Conservation (phyloP, 92 coral and sea anemone species). For the Porites rus region DNA sequence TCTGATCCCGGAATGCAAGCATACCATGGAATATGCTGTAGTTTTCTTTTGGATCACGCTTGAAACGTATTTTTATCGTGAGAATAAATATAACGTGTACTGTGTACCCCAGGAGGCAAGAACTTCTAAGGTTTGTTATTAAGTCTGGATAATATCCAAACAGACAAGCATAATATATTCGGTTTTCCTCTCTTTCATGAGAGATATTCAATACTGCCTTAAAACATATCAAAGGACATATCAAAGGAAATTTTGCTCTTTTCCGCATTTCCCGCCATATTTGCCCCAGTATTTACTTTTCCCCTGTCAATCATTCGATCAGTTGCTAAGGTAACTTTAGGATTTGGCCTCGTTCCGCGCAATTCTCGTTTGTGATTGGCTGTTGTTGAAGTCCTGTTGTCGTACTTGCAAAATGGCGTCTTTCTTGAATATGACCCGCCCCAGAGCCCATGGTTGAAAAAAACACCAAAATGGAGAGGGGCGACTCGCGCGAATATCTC, state of each 20-base stretch:
- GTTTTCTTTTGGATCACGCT: too few species aligned
- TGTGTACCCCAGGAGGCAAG: background rate
- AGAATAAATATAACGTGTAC: too few species aligned
- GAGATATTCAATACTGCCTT: background rate
- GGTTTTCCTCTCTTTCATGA: background rate
- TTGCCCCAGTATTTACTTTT: slow-evolving; percentile 4
- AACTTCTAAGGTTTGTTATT: background rate
- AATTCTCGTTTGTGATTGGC: slow-evolving; percentile 76
- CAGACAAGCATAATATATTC: background rate
- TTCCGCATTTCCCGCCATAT: slow-evolving; percentile 32
- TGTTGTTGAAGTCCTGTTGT: slow-evolving; percentile 78
- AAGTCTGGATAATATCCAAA: background rate
- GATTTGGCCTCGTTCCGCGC: slow-evolving; percentile 17
- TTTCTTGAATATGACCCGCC: slow-evolving; percentile 98
- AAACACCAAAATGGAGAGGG: slow-evolving; percentile 96
- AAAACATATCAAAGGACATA: background rate
- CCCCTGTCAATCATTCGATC: slow-evolving; percentile 35
- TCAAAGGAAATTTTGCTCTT: background rate
- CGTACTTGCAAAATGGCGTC: slow-evolving; percentile 98
- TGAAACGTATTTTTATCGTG: too few species aligned
- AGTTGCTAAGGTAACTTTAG: slow-evolving; percentile 28
- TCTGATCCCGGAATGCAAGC: too few species aligned
- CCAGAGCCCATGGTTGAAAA: slow-evolving; percentile 96
- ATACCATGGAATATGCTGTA: too few species aligned
- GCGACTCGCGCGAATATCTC: slow-evolving; percentile 73